Conservation (phyloP, 1,140 invertebrate species). For the Calephelis virginiensis region DNA sequence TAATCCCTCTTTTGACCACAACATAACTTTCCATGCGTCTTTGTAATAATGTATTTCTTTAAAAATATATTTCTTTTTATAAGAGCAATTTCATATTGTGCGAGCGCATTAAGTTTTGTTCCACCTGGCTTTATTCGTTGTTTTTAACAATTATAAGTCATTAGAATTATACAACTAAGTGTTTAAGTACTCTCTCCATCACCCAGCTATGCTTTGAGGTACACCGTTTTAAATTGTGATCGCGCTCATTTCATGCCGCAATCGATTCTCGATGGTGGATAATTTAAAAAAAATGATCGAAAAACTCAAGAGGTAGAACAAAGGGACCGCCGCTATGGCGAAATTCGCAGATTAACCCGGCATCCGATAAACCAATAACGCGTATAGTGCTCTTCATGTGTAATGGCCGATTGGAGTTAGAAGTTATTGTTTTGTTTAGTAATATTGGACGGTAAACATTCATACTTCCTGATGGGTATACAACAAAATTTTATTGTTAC, state of each 20-base stretch:
- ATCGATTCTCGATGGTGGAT: conserved; percentile 57
- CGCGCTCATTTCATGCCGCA: conserved; percentile 36
- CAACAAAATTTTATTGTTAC: too few relatives aligned
- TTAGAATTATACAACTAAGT: conserved; percentile 10
- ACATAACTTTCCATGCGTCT: too few relatives aligned
- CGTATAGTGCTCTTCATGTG: conserved; percentile 43
- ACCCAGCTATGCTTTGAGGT: conserved; percentile 62
- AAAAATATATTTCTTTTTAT: too few relatives aligned
- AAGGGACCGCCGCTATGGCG: conserved; percentile 58
- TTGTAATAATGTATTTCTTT: too few relatives aligned
- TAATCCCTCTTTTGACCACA: too few relatives aligned
- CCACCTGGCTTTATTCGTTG: not conserved
- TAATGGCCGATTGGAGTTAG: conserved; percentile 18
- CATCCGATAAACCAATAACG: conserved; percentile 71
- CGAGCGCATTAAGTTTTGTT: not conserved
- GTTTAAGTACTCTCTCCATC: conserved; percentile 35
- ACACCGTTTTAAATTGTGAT: conserved; percentile 59
- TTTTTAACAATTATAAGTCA: conserved; percentile 8
- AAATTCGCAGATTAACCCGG: conserved; percentile 67
- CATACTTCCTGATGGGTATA: too few relatives aligned
- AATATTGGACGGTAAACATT: too few relatives aligned
- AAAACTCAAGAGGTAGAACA: conserved; percentile 50
- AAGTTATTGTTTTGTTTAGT: too few relatives aligned
- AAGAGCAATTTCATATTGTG: too few relatives aligned
- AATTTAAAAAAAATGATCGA: conserved; percentile 57